Evolutionary conservation across 2,797 vertebrate species (phyloP), one percentile per base, ranked within the genome.

Genomic region (Schizothorax lantsangensis): DNA sequence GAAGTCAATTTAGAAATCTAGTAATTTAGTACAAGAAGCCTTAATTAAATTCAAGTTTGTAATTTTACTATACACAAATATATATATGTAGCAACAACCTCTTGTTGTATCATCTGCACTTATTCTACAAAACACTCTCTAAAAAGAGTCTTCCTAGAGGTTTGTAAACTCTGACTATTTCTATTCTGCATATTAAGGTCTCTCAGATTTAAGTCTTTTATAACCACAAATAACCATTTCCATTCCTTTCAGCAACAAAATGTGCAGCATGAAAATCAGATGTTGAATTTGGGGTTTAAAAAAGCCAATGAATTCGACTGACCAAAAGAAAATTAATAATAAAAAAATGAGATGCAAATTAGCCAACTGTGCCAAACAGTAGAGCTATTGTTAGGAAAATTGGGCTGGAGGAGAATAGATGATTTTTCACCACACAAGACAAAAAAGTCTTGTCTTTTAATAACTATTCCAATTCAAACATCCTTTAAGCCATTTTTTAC

Each of bases 341-440:
- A 30, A 68, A 74, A 82, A 83, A 62, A 62, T 79, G 2, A 74
- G 71, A 88, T 85, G 54, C 79, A 85, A 87, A 88, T 88, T 47
- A 85, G 66, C 5, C 33, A 83, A 73, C 81, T 78, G 33, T 38
- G 54, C 19, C 72, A 40, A 49, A 87, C 89, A 88, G 83, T 79
- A 40, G 23, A 83, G 38, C 89, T 89, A 90, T 91, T 92, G 89
- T 92, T 86, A n/a, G 69, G 81, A 84, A 83, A 88, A 79, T 62
- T 80, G 90, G 33, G 69, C 73, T 43, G 57, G 23, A 43, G 23
- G 45, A 84, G 73, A 78, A 75, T 23, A 14, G 33, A 36, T 6
- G n/a, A 59, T n/a, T 66, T 77, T 68, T 66, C 15, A 84, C 33
- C 59, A 26, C 17, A 30, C 33, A 54, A 84, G 43, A 26, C 36